phyloP scores from a whole-genome alignment of 2,113 vertebrate genomes.

The Orientallactaga bullata region DNA sequence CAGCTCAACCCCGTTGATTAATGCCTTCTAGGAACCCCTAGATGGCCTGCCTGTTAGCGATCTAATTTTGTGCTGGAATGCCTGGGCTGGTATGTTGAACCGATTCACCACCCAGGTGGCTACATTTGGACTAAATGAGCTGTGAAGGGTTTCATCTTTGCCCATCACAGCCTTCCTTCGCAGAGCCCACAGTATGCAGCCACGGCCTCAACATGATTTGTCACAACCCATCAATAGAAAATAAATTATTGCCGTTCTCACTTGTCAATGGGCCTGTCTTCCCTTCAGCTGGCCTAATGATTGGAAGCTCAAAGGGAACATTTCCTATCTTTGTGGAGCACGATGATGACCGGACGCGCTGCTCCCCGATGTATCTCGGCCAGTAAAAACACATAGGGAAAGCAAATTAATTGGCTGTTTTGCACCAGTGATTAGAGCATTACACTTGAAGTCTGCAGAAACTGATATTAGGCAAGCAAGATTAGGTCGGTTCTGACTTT shows the following conservation, averaged over 20 bases:
- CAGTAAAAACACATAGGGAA: constrained; percentile 87
- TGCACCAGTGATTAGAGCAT: constrained; percentile 85
- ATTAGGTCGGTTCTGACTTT: constrained; percentile 80
- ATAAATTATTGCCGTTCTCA: constrained; percentile 97
- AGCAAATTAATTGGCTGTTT: constrained; percentile 89
- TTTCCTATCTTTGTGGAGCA: constrained; percentile 87
- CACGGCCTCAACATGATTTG: constrained; percentile 93
- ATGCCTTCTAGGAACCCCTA: constrained; percentile 91
- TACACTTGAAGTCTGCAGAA: constrained; percentile 81
- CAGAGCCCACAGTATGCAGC: constrained; percentile 86
- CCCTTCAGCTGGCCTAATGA: constrained; percentile 88
- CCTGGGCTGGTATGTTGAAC: constrained; percentile 92
- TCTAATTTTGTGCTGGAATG: constrained; percentile 91
- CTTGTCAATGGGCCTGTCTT: constrained; percentile 94
- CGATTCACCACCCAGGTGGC: constrained; percentile 96
- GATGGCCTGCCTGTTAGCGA: constrained; percentile 92
- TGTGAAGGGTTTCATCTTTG: constrained; percentile 96
- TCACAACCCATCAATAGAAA: constrained; percentile 97
- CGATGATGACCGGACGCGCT: constrained; percentile 85
- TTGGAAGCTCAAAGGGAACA: constrained; percentile 89
- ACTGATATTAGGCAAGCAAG: constrained; percentile 83
- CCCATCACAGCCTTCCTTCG: constrained; percentile 89
- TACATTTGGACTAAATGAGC: constrained; percentile 98
- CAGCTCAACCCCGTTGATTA: constrained; percentile 93
- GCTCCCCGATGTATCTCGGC: constrained; percentile 82